Conservation (phyloP, 2,888 invertebrate genomes). For the Eristalinus sepulchralis region DNA sequence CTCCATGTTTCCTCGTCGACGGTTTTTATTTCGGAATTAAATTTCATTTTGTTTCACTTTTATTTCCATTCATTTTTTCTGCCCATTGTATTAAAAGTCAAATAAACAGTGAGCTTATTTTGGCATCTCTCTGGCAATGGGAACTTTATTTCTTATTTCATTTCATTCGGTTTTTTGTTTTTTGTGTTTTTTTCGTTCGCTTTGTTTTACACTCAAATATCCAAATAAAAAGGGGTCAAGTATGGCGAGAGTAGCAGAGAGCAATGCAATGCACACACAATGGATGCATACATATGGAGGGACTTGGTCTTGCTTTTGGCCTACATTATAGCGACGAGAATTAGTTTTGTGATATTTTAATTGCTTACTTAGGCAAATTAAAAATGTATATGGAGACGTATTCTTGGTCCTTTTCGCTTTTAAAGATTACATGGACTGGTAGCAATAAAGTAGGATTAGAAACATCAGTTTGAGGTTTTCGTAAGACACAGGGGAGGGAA, state of each 20-base stretch:
- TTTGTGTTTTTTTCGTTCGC: slow-evolving; percentile 19
- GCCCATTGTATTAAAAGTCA: slow-evolving; percentile 10
- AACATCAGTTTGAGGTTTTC: background rate
- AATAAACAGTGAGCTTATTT: slow-evolving; percentile 54
- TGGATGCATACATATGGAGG: slow-evolving; percentile 30
- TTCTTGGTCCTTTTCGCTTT: background rate
- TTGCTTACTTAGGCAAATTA: slow-evolving; percentile 59
- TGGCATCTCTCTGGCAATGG: background rate
- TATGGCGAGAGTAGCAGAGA: slow-evolving; percentile 48
- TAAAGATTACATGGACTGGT: slow-evolving; percentile 8
- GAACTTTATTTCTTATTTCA: slow-evolving; percentile 25
- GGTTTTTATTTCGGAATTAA: slow-evolving; percentile 51
- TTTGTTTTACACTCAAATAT: slow-evolving; percentile 39
- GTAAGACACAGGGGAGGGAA: background rate
- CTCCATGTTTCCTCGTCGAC: background rate
- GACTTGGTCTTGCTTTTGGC: slow-evolving; percentile 58
- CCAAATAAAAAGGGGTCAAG: slow-evolving; percentile 66
- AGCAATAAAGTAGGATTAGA: slow-evolving; percentile 41
- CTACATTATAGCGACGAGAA: slow-evolving; percentile 43
- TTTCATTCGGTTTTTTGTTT: background rate
- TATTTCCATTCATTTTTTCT: background rate
- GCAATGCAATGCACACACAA: slow-evolving; percentile 18
- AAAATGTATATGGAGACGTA: slow-evolving; percentile 12
- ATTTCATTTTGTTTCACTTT: slow-evolving; percentile 7
- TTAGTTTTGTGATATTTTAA: slow-evolving; percentile 59